Base-by-base conservation (phyloP, 2,797 vertebrate genomes). In the Acropternis orthonyx region DNA sequence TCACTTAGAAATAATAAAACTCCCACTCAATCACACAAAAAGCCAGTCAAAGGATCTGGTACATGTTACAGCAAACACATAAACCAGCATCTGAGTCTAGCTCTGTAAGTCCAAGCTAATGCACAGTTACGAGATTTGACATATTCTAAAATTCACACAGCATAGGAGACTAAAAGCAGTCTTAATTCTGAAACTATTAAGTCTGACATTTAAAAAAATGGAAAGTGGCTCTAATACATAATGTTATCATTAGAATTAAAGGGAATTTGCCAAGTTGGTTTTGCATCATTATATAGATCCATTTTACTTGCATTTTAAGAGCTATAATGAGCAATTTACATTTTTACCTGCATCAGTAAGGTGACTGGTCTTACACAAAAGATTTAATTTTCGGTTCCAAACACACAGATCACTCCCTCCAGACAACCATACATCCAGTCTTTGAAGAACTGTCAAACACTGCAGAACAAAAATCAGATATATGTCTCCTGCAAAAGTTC, bases 381-480 rank as follows among this genome's bases (percentile, higher is more conserved):
- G 98, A 96, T 99, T 98, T 85, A 99, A 98, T 96, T 98, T 98
- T 97, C 80, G 94, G 98, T 98, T 99, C 99, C 99, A 99, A 88
- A 99, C 98, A 94, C 99, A 99, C 14, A 99, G 96, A 87, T 99
- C 99, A 91, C 98, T 98, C 32, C 98, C 99, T 74, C 99, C 99
- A 34, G 99, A 99, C 32, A 99, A 91, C 98, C 98, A 99, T 83
- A 99, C 75, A 88, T 98, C 97, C 94, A 99, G 97, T 26, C 97
- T 98, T 96, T 98, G 98, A 96, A 99, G 97, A 97, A 99, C 98
- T 96, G 98, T 98, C 96, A 99, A 96, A 97, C 99, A 99, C 99
- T 99, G 97, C 43, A 82, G 96, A 88, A 95, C 37, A 83, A 92
- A 96, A 98, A 96, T 61, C 79, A 95, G 93, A 95, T 85, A 77